Evolutionary conservation across 2,888 invertebrate species (phyloP).

Genomic region (Masnerella sp.): DNA sequence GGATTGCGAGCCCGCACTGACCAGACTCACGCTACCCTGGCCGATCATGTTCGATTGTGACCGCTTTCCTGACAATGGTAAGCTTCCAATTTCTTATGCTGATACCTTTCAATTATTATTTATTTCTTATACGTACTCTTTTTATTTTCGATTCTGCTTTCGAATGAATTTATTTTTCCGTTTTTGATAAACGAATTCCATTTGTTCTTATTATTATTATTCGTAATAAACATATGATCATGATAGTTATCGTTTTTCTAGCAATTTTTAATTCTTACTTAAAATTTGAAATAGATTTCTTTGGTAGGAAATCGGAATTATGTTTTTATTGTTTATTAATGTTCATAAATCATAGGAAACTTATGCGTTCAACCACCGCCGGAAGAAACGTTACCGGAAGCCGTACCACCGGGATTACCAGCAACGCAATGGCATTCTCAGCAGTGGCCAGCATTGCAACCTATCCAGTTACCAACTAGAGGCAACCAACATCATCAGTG

Average conservation of each 20-base stretch:
- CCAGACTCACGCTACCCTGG: conserved; percentile 82
- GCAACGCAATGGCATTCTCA: conserved; percentile 62
- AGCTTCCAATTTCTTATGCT: conserved; percentile 49
- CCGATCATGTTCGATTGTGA: conserved; percentile 87
- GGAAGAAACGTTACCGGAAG: conserved; percentile 74
- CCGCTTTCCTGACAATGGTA: conserved; percentile 85
- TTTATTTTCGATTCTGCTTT: too few relatives aligned
- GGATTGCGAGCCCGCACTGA: conserved; percentile 85
- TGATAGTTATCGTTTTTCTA: too few relatives aligned
- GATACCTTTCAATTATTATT: too few relatives aligned
- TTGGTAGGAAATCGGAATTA: too few relatives aligned
- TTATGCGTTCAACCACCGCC: conserved; percentile 78
- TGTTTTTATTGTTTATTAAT: too few relatives aligned
- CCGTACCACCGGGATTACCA: conserved; percentile 62
- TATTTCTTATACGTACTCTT: too few relatives aligned
- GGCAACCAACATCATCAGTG: conserved; percentile 77
- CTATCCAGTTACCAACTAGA: conserved; percentile 64
- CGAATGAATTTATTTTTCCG: too few relatives aligned
- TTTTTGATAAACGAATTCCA: too few relatives aligned
- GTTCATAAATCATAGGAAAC: conserved; percentile 74
- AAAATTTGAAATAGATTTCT: too few relatives aligned
- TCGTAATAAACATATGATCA: too few relatives aligned
- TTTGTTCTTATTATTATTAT: too few relatives aligned
- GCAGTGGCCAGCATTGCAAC: conserved; percentile 68
- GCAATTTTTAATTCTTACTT: too few relatives aligned